Evolutionary conservation across 92 coral and sea anemone species (phyloP), one percentile per base, ranked within the genome.

Genomic region (Actinernus sp.): DNA sequence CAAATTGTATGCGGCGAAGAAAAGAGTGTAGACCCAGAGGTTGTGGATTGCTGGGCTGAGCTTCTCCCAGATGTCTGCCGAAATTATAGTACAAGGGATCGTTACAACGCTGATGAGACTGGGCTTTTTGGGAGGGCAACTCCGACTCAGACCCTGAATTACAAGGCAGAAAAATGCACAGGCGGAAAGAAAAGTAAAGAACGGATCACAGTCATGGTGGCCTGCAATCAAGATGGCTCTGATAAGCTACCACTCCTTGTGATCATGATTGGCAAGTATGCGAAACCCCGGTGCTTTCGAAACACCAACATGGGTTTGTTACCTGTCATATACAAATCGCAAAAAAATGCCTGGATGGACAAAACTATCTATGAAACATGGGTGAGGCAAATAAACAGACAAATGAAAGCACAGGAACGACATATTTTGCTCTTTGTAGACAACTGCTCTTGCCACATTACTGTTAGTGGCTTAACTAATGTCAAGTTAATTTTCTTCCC

Each of bases 201-300:
- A 11, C 49, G 49, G n/a, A 20, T 57, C 14, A n/a, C n/a, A n/a
- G n/a, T n/a, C n/a, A n/a, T n/a, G n/a, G n/a, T n/a, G n/a, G n/a
- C n/a, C n/a, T n/a, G n/a, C n/a, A n/a, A n/a, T n/a, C n/a, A n/a
- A n/a, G n/a, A n/a, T n/a, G n/a, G n/a, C n/a, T n/a, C 73, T 53
- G 74, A 75, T 13, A 75, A 63, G 59, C 82, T 75, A 22, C 59
- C 73, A 24, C 65, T 75, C 36, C 55, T 75, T 21, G 73, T 63
- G 1, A 63, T 44, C 31, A n/a, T n/a, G n/a, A n/a, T n/a, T n/a
- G 82, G 82, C 45, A 75, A 74, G 22, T 74, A 74, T 30, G 72
- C 64, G n/a, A 43, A 56, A 38, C 72, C 65, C 65, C 54, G 81
- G 21, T 74, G 81, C 58, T 74, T 74, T 24, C n/a, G n/a, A n/a